Percentiles rank a stretch among this genome's conserved stretches.
phyloP scores from a whole-genome alignment of 2,113 vertebrate species.

The Hassar affinis region DNA sequence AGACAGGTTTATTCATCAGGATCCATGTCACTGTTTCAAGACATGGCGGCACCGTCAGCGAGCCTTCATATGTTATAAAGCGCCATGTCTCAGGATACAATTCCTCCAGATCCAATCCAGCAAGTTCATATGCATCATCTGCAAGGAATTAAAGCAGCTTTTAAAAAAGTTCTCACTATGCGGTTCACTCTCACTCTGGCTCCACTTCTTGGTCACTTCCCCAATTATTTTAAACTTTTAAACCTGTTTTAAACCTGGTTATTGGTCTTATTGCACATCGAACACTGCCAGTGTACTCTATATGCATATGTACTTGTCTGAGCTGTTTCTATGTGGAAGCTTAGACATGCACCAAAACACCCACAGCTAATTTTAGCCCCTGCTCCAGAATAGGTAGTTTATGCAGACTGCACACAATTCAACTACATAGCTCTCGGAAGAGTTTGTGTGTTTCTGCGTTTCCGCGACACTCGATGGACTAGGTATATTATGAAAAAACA shows the following conservation, averaged over 20 bases:
- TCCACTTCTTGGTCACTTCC: neutral
- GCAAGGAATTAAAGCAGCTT: constrained; percentile 28
- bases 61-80: constrained; percentile 95
- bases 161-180: neutral
- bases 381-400: no score
- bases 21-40: constrained; percentile 95
- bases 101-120: constrained; percentile 89
- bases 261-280: neutral
- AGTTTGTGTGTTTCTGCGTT: neutral
- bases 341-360: neutral
- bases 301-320: neutral
- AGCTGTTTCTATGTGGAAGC: neutral
- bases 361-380: neutral
- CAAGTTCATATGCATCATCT: constrained; percentile 94
- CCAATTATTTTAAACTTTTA: neutral
- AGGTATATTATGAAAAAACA: neutral
- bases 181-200: neutral
- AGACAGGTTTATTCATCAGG: constrained; percentile 95
- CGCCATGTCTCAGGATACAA: constrained; percentile 92
- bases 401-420: neutral
- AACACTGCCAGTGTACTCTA: neutral
- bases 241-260: no score
- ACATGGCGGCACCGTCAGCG: constrained; percentile 91
- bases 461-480: neutral
- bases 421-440: neutral